A percentile compares a stretch with the other conserved stretches of the same genome.
Evolutionary conservation across 2,113 vertebrate genomes (phyloP).

Genomic region (Carassius auratus): DNA sequence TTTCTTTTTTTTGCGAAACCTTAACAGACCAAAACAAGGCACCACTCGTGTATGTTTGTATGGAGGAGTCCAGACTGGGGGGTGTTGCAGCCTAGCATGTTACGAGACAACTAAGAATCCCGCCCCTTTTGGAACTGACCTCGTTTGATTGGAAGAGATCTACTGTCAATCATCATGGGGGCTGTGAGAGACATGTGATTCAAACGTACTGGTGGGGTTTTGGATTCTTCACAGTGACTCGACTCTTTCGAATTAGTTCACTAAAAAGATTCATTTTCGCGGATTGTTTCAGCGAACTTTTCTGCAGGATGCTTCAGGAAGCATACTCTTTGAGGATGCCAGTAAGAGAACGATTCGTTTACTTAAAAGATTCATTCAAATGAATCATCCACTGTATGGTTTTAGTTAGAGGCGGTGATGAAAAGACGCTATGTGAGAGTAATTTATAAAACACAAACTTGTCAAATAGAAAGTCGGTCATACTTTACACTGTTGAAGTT

Average conservation of each 20-base stretch:
- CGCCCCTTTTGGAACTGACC: background rate
- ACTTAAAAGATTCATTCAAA: background rate
- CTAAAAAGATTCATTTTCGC: background rate
- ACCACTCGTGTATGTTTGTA: constrained; percentile 66
- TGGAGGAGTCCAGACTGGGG: constrained; percentile 53
- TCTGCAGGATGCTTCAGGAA: background rate
- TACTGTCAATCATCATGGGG: background rate
- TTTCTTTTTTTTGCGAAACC: constrained; percentile 42
- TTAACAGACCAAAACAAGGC: constrained; percentile 68
- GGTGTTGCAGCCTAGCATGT: constrained; percentile 59
- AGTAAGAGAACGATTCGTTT: background rate
- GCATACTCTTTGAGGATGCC: too few relatives aligned
- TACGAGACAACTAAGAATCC: constrained; percentile 48
- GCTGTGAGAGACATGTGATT: background rate
- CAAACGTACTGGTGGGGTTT: background rate
- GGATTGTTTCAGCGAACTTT: background rate
- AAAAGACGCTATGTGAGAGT: too few relatives aligned
- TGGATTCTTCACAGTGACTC: background rate
- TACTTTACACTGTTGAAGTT: background rate
- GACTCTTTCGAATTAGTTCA: background rate
- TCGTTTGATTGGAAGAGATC: background rate
- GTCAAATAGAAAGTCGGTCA: background rate
- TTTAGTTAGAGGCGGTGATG: background rate
- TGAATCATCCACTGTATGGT: constrained; percentile 3
- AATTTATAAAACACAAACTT: constrained; percentile 1